Base-by-base conservation (phyloP, 92 coral and sea anemone genomes). In the Diadumene lineata region DNA sequence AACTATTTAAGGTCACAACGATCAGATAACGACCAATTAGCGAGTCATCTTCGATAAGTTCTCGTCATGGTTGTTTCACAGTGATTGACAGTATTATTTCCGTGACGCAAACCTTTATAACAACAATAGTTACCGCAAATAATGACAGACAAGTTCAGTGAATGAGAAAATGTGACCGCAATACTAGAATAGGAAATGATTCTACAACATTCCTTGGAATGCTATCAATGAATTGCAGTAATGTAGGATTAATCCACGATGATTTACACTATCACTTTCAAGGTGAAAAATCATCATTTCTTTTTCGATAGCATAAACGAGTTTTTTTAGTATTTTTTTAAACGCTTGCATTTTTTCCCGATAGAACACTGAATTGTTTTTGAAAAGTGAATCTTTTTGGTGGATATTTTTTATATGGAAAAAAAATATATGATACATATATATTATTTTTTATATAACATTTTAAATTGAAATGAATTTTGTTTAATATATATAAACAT, bases 101-200 rank as follows among this genome's bases (percentile, higher is more conserved):
- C 3, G 7, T 32, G 53, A 24, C 53, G 65, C 77, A n/a, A 56
- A 28, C 68, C 29, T 28, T 34, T 24, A 23, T 38, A 33, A 11
- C 6, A 33, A 33, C 46, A 34, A 61, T 29, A 1, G 11, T 11
- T 18, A 68, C 56, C 51, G 56, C 24, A 56, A 70, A 8, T 56
- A 56, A 10, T 72, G 77, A 72, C 66, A 72, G 77, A 72, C 48
- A n/a, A 57, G 51, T 56, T 56, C 0, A 38, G 31, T n/a, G 57
- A 56, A 72, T 34, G 34, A 70, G 48, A 57, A 50, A 69, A 68
- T 53, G 50, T 55, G 57, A 70, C 76, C 64, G 62, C 76, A 70
- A 28, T 11, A 62, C 68, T 62, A 62, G 68, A 62, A 72, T 51
- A 70, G 43, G 38, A 48, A 69, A 69, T 48, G 25, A 15, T 44